phyloP scores from a whole-genome alignment of 2,113 vertebrate genomes.

The Ailuropoda melanoleuca region DNA sequence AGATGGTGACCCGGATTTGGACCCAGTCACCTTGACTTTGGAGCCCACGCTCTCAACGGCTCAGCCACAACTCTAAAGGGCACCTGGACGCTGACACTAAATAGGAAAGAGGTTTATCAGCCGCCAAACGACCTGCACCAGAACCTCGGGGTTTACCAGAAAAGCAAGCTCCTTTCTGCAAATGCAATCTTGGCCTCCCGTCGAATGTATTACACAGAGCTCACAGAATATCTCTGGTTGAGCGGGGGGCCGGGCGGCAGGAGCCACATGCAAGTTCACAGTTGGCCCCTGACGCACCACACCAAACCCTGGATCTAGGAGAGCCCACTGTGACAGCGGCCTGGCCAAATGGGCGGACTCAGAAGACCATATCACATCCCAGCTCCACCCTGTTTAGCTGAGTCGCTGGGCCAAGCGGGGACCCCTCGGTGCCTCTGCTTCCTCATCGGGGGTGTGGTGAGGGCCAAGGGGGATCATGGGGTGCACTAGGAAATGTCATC shows the following conservation, averaged over 20 bases:
- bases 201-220: neutral
- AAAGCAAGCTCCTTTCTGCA: conserved; percentile 19
- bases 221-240: neutral
- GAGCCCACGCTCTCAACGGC: neutral
- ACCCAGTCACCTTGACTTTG: neutral
- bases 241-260: neutral
- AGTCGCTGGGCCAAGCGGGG: rapidly evolving
- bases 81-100: neutral
- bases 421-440: neutral
- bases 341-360: neutral
- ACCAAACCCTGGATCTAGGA: neutral
- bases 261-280: neutral
- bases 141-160: neutral
- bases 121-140: neutral
- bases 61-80: neutral
- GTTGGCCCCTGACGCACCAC: neutral
- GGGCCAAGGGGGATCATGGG: rapidly evolving
- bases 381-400: neutral
- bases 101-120: neutral
- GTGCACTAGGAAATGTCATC: neutral
- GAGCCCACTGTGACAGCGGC: neutral
- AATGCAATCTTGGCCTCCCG: neutral
- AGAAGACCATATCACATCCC: neutral
- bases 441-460: neutral
- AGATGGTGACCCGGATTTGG: neutral